Evolutionary conservation across 2,797 vertebrate genomes (phyloP), one percentile per base, ranked within the genome.

Genomic region (Emydoidea blandingii): DNA sequence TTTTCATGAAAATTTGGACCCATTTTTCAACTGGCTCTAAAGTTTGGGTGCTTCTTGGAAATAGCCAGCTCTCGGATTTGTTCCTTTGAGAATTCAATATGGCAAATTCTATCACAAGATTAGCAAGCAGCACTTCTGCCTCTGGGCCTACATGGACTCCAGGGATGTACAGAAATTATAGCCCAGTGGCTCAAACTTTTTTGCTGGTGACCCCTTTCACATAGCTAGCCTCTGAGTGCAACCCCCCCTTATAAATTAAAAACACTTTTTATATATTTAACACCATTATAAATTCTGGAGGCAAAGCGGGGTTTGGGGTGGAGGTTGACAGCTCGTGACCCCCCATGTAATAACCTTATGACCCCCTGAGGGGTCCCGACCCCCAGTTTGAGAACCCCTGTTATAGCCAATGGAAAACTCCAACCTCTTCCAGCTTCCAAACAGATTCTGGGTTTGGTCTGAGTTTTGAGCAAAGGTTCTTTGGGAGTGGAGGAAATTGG

Each of bases 371-470:
- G 50, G 50, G 15, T 50, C 50, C 50, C 50, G 2, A 50, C 50
- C 50, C 50, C 50, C 50, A 50, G 50, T 50, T 50, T 50, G 50
- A 15, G 50, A 50, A 50, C 50, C 50, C 50, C 14, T 50, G 50
- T 83, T 25, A 44, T 0, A 2, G 4, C 12, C 21, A 31, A 3
- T 56, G 41, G n/a, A 53, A 54, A 93, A 91, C 85, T 7, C 6
- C 49, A 31, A 21, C 10, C 6, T 78, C 25, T n/a, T 78, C 41
- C 3, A 81, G 10, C 50, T 88, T 52, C 47, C 59, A 19, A 76
- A 68, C 74, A 83, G 0, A 0, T 8, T 49, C 0, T 31, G 12
- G 34, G 37, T 34, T 82, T 19, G 3, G 80, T 25, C 15, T 31
- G 12, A 0, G 29, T 94, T 89, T 81, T 54, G 14, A 18, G 8